A percentile compares a stretch with the other conserved stretches of the same genome.
phyloP scores from a whole-genome alignment of 64 coral and sea anemone species.

The Stichodactyla mertensii region DNA sequence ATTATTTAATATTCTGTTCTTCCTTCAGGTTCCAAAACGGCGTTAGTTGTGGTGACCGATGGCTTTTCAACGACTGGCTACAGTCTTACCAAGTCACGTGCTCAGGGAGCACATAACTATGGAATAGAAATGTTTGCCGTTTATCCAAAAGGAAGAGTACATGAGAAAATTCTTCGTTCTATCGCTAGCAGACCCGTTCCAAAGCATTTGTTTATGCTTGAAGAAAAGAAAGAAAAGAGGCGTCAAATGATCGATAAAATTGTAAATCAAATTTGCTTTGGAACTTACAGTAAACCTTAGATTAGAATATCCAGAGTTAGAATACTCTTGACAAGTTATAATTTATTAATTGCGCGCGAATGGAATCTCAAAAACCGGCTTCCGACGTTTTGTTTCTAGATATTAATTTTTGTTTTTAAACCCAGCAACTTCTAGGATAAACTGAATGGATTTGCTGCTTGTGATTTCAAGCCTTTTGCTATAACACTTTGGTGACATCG shows the following conservation, averaged over 20 bases:
- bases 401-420: too few relatives aligned
- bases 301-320: background rate
- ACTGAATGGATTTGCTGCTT: too few relatives aligned
- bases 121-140: constrained; percentile 18
- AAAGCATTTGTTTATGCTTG: background rate
- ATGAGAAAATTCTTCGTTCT: background rate
- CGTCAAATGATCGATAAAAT: constrained; percentile 11
- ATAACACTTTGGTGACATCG: too few relatives aligned
- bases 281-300: background rate
- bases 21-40: constrained; percentile 3
- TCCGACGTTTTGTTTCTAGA: too few relatives aligned
- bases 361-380: too few relatives aligned
- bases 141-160: background rate
- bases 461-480: too few relatives aligned
- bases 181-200: background rate
- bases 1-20: background rate
- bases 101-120: background rate
- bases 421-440: too few relatives aligned
- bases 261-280: background rate
- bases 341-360: too few relatives aligned
- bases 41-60: background rate
- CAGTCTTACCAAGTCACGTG: background rate
- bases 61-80: background rate
- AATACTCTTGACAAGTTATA: too few relatives aligned
- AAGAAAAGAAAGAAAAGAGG: background rate